A percentile compares a stretch with the other conserved stretches of the same genome.
phyloP scores from a whole-genome alignment of 35 echinoderm and acorn worm genomes.

The Lytechinus pictus region DNA sequence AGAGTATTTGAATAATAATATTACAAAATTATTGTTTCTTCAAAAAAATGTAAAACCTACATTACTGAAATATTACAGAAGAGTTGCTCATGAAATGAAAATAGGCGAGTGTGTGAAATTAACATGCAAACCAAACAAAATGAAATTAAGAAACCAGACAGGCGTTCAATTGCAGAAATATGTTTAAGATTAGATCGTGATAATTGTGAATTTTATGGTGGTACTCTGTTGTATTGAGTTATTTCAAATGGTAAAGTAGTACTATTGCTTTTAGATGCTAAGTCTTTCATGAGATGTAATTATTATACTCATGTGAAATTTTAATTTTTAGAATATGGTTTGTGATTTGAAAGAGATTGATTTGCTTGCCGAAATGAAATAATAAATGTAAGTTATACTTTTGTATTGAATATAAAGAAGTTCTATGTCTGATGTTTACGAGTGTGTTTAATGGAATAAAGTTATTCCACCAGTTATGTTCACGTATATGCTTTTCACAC shows the following conservation, averaged over 20 bases:
- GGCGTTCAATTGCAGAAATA: not conserved
- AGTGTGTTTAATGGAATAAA: too few relatives aligned
- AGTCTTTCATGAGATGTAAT: not conserved
- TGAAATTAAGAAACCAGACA: too few relatives aligned
- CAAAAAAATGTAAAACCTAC: not conserved
- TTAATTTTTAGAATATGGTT: not conserved
- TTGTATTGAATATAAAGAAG: not conserved
- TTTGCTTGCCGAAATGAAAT: not conserved
- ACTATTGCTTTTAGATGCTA: not conserved
- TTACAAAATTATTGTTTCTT: too few relatives aligned
- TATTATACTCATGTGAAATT: not conserved
- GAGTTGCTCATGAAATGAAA: not conserved
- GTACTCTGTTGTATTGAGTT: not conserved
- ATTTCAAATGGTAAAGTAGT: not conserved
- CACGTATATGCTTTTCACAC: too few relatives aligned
- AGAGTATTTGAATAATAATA: too few relatives aligned
- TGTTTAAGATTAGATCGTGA: not conserved
- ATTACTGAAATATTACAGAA: not conserved
- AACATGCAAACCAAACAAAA: not conserved
- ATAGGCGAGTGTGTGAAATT: not conserved
- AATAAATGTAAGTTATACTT: conserved; percentile 14
- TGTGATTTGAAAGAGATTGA: not conserved
- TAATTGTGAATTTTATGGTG: not conserved
- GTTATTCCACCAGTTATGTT: too few relatives aligned
- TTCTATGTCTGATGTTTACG: not conserved